A percentile compares a stretch with the other conserved stretches of the same genome.
Conservation (phyloP, 2,113 vertebrate genomes). For the Burhinus oedicnemus region DNA sequence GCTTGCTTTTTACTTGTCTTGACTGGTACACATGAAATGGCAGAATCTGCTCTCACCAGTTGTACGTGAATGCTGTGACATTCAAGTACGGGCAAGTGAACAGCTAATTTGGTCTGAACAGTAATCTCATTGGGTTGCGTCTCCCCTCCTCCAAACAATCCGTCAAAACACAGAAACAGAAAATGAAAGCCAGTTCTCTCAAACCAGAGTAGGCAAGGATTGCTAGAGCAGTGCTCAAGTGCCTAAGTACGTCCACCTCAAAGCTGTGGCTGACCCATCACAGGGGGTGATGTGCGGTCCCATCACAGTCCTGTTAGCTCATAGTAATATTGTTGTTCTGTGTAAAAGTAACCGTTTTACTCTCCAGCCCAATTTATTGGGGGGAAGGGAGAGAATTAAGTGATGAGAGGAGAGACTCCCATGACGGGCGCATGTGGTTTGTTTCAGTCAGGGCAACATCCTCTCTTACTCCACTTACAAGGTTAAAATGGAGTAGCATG, state of each 20-base stretch:
- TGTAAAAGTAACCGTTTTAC: background rate
- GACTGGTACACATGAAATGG: background rate
- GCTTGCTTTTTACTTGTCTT: background rate
- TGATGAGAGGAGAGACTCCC: background rate
- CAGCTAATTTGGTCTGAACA: background rate
- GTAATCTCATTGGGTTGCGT: background rate
- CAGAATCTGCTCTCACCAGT: background rate
- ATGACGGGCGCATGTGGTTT: background rate
- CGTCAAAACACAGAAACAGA: background rate
- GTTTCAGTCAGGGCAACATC: background rate
- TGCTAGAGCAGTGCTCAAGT: background rate
- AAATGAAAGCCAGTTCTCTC: background rate
- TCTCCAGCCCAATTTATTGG: background rate
- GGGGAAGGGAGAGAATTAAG: background rate
- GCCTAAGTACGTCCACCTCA: background rate
- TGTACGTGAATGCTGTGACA: background rate
- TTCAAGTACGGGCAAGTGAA: background rate
- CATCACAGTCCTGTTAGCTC: background rate
- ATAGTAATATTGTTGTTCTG: background rate
- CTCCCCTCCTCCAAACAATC: background rate
- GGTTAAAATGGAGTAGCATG: background rate
- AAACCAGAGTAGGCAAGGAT: background rate
- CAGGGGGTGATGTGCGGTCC: background rate
- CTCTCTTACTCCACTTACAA: background rate
- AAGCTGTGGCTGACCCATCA: background rate